Base-by-base conservation (phyloP, 2,113 vertebrate species). In the Centrocercus urophasianus region DNA sequence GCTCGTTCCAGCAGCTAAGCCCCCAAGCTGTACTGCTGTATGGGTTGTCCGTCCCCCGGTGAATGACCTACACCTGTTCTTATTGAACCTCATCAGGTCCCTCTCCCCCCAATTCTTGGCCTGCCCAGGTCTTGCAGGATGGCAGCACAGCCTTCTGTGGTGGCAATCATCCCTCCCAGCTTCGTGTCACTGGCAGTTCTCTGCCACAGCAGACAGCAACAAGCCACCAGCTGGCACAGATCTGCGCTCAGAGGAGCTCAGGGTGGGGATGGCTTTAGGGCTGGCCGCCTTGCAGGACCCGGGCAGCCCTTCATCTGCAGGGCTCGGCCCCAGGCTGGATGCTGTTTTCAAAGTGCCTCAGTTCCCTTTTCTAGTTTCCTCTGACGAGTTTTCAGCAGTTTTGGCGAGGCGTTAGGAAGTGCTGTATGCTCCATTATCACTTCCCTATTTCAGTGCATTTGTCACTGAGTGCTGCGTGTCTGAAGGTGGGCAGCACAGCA, bases 231-330 rank as follows among this genome's bases (percentile, higher is more conserved):
- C 34, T 6, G 2, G 50, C 25, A 11, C 40, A 36, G 38, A 63
- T 3, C 18, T 54, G 24, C 36, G 27, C 17, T 8, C n/a, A 7
- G 1, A 20, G 16, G 10, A 4, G 30, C 42, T 28, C 8, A 1
- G 42, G 21, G 42, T 36, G 18, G 38, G 59, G 34, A 3, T 1
- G 13, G 22, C 40, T 19, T 30, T 65, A 34, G 4, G 50, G 50
- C 50, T 52, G 50, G 50, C 50, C 4, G 24, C 50, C 50, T 7
- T 52, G 25, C 24, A 25, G 2, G 34, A 34, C 40, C 66, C 21
- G 12, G 18, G 24, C 40, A 66, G 2, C 60, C 48, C 48, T 3
- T 1, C 1, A 6, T 32, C 57, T 0, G 2, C 2, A 7, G 20
- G 20, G 10, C 54, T 22, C 38, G 2, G 21, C 14, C 16, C n/a